Conservation (phyloP, 1,140 invertebrate species). For the Reticulitermes speratus region DNA sequence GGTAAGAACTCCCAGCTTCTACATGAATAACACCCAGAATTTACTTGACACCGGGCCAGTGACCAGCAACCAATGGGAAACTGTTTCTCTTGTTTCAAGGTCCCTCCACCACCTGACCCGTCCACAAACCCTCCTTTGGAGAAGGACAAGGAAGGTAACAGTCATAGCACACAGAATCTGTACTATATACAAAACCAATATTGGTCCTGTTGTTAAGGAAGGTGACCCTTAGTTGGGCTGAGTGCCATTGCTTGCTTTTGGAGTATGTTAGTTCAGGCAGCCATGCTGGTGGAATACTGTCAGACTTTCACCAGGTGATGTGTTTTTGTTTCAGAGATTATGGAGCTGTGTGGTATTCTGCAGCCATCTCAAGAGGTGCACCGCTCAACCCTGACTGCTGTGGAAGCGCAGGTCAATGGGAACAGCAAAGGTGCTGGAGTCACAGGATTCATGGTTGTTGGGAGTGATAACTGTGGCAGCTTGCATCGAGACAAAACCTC, state of each 20-base stretch:
- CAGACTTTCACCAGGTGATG: too few species aligned
- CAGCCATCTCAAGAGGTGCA: slow-evolving; percentile 16
- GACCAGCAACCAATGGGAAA: slow-evolving; percentile 40
- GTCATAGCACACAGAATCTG: neutral
- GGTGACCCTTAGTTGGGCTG: too few species aligned
- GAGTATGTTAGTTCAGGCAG: too few species aligned
- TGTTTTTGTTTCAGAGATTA: slow-evolving; percentile 20
- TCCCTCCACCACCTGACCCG: slow-evolving; percentile 37
- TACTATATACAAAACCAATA: neutral
- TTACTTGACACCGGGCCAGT: slow-evolving; percentile 6
- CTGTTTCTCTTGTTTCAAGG: slow-evolving; percentile 43
- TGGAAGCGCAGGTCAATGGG: slow-evolving; percentile 14
- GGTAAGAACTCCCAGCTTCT: slow-evolving; percentile 2
- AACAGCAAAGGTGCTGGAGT: slow-evolving; percentile 21
- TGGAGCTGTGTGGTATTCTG: slow-evolving; percentile 14
- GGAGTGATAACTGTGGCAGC: slow-evolving; percentile 30
- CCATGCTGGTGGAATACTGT: too few species aligned
- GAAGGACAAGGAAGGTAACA: slow-evolving; percentile 36
- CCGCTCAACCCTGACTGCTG: slow-evolving; percentile 13
- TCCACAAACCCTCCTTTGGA: slow-evolving; percentile 35
- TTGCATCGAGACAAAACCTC: slow-evolving; percentile 40
- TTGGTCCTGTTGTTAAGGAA: neutral
- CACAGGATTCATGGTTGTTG: neutral
- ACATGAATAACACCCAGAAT: slow-evolving; percentile 3
- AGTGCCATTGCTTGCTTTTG: too few species aligned